Evolutionary conservation across 1,140 invertebrate species (phyloP).

Genomic region (Pseudomyrmex concolor): DNA sequence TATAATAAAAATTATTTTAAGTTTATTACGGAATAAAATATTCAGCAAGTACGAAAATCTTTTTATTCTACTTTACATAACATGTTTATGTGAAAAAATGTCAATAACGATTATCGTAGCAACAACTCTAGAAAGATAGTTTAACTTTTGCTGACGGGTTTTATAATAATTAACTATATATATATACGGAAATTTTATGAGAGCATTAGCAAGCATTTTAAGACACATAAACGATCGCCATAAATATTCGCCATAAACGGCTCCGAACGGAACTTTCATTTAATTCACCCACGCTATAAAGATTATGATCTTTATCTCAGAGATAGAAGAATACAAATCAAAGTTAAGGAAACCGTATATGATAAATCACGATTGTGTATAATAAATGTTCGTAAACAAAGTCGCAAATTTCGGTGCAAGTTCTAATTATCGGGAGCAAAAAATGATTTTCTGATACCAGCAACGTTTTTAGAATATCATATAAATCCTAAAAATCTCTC

Average conservation of each 20-base stretch:
- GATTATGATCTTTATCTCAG: constrained; percentile 40
- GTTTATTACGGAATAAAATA: too few relatives aligned
- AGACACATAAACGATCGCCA: constrained; percentile 22
- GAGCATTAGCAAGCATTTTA: constrained; percentile 50
- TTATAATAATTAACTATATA: constrained; percentile 38
- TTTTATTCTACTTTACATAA: background rate
- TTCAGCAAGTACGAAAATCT: constrained; percentile 9
- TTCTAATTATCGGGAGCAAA: background rate
- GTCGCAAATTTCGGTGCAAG: background rate
- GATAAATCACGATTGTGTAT: background rate
- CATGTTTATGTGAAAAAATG: constrained; percentile 47
- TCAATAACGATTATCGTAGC: constrained; percentile 27
- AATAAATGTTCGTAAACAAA: constrained; percentile 4
- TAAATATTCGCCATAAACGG: constrained; percentile 31
- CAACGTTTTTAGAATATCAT: background rate
- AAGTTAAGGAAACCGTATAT: constrained; percentile 18
- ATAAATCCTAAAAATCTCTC: constrained; percentile 5
- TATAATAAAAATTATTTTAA: background rate
- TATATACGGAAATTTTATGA: constrained; percentile 30
- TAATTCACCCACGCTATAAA: constrained; percentile 46
- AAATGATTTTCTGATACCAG: background rate
- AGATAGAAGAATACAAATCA: constrained; percentile 13
- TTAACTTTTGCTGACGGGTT: constrained; percentile 6
- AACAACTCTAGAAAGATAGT: constrained; percentile 32
- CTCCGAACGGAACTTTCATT: constrained; percentile 16